phyloP scores from a whole-genome alignment of 2,888 invertebrate genomes.

The Lumbricus terrestris region DNA sequence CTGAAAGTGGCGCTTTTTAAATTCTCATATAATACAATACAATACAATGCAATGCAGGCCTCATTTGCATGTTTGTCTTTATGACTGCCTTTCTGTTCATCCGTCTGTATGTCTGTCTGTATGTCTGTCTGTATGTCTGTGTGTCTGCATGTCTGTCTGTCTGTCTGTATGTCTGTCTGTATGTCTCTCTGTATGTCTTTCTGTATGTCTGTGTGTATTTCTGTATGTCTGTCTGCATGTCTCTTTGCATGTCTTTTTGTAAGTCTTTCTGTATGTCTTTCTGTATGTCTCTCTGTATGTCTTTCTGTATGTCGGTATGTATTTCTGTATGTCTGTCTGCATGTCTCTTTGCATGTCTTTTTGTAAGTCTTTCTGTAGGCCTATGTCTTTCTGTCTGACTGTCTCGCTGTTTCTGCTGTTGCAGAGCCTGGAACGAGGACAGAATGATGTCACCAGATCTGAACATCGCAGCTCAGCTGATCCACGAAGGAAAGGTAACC shows the following conservation, averaged over 20 bases:
- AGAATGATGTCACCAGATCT: slow-evolving; percentile 70
- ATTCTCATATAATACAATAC: no score
- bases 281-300: no score
- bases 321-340: no score
- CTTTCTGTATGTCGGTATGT: no score
- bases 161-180: neutral
- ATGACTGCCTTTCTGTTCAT: no score
- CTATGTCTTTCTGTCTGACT: no score
- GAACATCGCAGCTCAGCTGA: slow-evolving; percentile 64
- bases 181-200: neutral
- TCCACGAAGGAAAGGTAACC: slow-evolving; percentile 57
- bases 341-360: neutral
- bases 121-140: no score
- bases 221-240: neutral
- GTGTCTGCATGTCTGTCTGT: neutral
- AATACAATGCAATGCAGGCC: no score
- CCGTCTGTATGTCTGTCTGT: no score
- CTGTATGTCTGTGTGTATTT: no score
- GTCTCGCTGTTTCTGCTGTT: neutral
- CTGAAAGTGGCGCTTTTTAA: no score
- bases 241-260: neutral
- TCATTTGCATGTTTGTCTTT: no score
- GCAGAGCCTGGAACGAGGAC: slow-evolving; percentile 67
- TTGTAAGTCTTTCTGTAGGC: neutral
- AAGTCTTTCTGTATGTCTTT: neutral